A percentile compares a stretch with the other conserved stretches of the same genome.
phyloP scores from a whole-genome alignment of 2,888 invertebrate species.

The Pseudococcus viburni region DNA sequence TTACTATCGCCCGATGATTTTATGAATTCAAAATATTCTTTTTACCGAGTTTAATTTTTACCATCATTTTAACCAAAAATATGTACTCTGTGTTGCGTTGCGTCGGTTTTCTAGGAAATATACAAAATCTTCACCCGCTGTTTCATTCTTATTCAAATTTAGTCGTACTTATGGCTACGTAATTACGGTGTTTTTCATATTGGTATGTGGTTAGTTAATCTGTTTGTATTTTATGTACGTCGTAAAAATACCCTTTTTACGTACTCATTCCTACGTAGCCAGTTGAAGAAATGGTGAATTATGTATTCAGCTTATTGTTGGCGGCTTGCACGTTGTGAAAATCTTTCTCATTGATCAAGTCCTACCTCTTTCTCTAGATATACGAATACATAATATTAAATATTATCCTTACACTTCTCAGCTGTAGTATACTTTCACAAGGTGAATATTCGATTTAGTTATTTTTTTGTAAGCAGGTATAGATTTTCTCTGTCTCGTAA shows the following conservation, averaged over 20 bases:
- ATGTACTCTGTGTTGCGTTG: background rate
- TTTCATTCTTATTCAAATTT: slow-evolving; percentile 47
- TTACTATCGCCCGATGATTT: slow-evolving; percentile 30
- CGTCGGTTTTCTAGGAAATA: too few relatives aligned
- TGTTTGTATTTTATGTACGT: slow-evolving; percentile 36
- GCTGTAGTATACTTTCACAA: background rate
- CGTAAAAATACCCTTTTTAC: slow-evolving; percentile 39
- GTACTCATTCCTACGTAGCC: background rate
- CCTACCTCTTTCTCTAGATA: background rate
- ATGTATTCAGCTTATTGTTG: slow-evolving; percentile 12
- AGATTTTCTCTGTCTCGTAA: background rate
- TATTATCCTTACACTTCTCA: background rate
- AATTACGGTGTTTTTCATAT: slow-evolving; percentile 40
- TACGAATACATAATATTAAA: too few relatives aligned
- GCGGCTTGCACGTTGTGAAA: background rate
- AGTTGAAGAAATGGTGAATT: background rate
- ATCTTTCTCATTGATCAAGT: slow-evolving; percentile 2
- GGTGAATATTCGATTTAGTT: background rate
- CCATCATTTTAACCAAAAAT: background rate
- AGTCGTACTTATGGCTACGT: background rate
- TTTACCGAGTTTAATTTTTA: background rate
- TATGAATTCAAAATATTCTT: slow-evolving; percentile 26
- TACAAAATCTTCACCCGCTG: slow-evolving; percentile 9
- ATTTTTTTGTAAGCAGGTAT: background rate
- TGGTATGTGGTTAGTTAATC: slow-evolving; percentile 35